These are phyloP conservation scores for Chaitophorus viminalis DNA, from an alignment of 2,888 invertebrate genomes.

Conservation along the genomic window DNA sequence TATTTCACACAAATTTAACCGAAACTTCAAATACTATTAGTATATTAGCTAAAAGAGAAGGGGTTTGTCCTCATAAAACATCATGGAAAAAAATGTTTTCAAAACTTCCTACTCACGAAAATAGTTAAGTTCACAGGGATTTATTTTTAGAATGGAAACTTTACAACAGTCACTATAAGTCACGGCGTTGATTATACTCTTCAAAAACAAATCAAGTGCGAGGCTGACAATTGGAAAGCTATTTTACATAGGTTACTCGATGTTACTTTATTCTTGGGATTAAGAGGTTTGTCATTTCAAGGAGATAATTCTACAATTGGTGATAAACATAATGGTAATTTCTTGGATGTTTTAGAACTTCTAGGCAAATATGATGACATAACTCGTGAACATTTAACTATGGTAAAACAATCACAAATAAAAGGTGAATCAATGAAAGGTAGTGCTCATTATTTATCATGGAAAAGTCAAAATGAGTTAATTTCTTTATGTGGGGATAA, in stretches of 20 bases:
- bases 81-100: constrained; percentile 51
- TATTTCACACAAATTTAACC: constrained; percentile 40
- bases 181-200: constrained; percentile 5
- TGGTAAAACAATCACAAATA: constrained; percentile 32
- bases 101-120: constrained; percentile 54
- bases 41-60: constrained; percentile 41
- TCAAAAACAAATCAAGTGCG: constrained; percentile 10
- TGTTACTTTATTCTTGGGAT: constrained; percentile 22
- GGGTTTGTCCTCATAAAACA: constrained; percentile 46
- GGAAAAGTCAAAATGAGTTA: constrained; percentile 58
- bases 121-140: constrained; percentile 35
- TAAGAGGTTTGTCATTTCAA: constrained; percentile 33
- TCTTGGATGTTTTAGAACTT: constrained; percentile 60
- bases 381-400: constrained; percentile 55
- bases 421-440: constrained; percentile 28
- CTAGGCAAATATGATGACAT: constrained; percentile 63
- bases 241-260: constrained; percentile 21
- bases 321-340: constrained; percentile 57
- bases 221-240: constrained; percentile 38
- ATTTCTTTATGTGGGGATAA: constrained; percentile 52
- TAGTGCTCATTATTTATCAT: constrained; percentile 42
- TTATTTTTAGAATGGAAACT: constrained; percentile 51
- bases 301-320: background rate
- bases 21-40: constrained; percentile 30
- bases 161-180: constrained; percentile 28